Evolutionary conservation across 2,113 vertebrate genomes (phyloP).

Genomic region (Sorex araneus): DNA sequence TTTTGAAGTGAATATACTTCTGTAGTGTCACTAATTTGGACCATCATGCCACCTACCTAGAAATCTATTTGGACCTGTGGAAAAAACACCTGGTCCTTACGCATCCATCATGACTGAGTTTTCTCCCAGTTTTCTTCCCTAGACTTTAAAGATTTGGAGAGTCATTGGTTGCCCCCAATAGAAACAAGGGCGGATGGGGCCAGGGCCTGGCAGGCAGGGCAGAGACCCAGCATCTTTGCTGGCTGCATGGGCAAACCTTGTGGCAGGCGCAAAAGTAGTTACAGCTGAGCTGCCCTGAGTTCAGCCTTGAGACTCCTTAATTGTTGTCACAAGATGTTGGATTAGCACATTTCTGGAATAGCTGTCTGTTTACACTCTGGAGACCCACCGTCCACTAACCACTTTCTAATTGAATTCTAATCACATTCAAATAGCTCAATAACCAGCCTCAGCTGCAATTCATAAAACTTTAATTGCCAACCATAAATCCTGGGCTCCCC

Average conservation of each 20-base stretch:
- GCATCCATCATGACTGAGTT: not conserved
- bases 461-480: conserved; percentile 96
- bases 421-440: conserved; percentile 97
- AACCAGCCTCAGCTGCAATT: conserved; percentile 93
- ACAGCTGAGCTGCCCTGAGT: conserved; percentile 90
- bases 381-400: conserved; percentile 95
- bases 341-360: conserved; percentile 99
- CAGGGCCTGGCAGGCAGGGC: not conserved
- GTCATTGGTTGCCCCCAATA: not conserved
- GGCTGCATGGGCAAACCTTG: conserved; percentile 65
- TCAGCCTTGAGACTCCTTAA: conserved; percentile 93
- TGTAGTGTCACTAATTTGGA: no score
- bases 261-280: conserved; percentile 89
- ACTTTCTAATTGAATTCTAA: conserved; percentile 99
- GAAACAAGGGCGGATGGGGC: not conserved
- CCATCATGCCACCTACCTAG: not conserved
- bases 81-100: not conserved
- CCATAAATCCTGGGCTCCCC: conserved; percentile 90
- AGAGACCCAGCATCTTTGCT: not conserved
- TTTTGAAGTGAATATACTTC: not conserved
- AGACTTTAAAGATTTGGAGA: not conserved
- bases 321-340: conserved; percentile 99
- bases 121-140: not conserved
- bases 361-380: conserved; percentile 96
- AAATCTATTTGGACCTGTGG: not conserved